These are phyloP conservation scores for Rhopalosiphum padi DNA, from an alignment of 1,140 invertebrate species.

Conservation along the genomic window DNA sequence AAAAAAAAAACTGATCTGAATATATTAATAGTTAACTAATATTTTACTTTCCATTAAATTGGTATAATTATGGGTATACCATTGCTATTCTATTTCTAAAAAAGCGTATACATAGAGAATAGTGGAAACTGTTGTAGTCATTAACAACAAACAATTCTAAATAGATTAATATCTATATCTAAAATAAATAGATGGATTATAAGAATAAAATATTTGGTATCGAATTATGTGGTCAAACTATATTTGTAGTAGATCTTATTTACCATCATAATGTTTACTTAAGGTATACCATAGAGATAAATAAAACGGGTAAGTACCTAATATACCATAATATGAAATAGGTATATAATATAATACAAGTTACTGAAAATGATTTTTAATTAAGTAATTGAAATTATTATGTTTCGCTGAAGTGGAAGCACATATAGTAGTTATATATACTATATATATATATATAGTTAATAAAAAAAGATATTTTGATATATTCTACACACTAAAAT, in stretches of 20 bases:
- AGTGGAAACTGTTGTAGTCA: neutral
- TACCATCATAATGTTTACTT: neutral
- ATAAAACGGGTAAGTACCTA: too few species aligned
- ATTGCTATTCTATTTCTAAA: neutral
- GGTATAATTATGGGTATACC: neutral
- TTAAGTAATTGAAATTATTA: neutral
- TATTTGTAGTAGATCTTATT: neutral
- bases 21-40: neutral
- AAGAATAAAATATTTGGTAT: neutral
- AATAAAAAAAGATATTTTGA: too few species aligned
- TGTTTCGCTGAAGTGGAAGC: neutral
- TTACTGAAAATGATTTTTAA: neutral
- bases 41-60: neutral
- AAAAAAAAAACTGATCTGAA: slow-evolving; percentile 11
- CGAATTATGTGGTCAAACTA: neutral
- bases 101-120: neutral
- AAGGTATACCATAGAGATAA: neutral
- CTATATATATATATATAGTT: too few species aligned
- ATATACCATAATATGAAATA: too few species aligned
- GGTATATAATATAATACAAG: too few species aligned
- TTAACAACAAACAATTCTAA: neutral
- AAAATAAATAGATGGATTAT: neutral
- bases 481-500: neutral
- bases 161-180: neutral
- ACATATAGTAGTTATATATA: too few species aligned